Conservation (phyloP, 64 coral and sea anemone species). For the Acropora yongei region DNA sequence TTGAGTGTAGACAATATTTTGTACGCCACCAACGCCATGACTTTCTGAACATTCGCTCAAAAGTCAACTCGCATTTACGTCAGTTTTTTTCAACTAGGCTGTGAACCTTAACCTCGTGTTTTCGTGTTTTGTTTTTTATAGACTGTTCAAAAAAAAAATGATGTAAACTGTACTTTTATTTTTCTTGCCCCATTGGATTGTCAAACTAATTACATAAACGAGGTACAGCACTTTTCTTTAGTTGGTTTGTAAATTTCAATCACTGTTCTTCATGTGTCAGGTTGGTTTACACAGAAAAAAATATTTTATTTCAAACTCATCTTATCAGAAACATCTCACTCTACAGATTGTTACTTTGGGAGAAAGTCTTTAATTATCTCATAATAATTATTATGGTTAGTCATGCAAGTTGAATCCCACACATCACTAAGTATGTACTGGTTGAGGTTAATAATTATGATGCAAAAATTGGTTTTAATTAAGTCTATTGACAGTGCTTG, state of each 20-base stretch:
- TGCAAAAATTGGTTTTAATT: too few relatives aligned
- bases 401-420: too few relatives aligned
- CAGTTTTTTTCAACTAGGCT: not conserved
- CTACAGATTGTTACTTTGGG: not conserved
- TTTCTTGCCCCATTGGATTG: not conserved
- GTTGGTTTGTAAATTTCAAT: not conserved
- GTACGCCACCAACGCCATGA: not conserved
- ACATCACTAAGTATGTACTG: too few relatives aligned
- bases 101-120: not conserved
- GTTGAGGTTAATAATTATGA: too few relatives aligned
- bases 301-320: not conserved
- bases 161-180: conserved; percentile 4
- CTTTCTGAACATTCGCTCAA: not conserved
- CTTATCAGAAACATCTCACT: not conserved
- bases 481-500: too few relatives aligned
- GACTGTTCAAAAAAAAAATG: not conserved
- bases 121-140: not conserved
- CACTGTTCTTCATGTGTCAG: conserved; percentile 1
- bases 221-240: conserved; percentile 11
- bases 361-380: too few relatives aligned
- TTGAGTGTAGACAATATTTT: not conserved
- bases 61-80: not conserved
- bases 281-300: not conserved
- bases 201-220: conserved; percentile 34
- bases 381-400: too few relatives aligned